Evolutionary conservation across 1,140 invertebrate species (phyloP).

Genomic region (Centruroides sculpturatus): DNA sequence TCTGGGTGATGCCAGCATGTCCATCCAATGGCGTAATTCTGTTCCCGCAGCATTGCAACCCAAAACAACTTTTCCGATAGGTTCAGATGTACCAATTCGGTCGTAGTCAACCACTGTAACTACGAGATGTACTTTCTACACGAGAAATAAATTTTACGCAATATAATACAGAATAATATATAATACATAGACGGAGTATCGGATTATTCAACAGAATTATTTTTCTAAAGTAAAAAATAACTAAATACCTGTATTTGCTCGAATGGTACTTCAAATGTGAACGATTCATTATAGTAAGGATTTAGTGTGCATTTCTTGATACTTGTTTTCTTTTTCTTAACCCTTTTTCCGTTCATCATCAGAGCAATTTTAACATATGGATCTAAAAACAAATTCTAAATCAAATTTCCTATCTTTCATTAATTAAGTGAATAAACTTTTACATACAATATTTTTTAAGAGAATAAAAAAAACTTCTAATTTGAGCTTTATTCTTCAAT

Average conservation of each 20-base stretch:
- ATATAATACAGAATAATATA: too few relatives aligned
- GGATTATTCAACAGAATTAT: too few relatives aligned
- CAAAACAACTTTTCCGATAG: conserved; percentile 90
- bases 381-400: conserved; percentile 47
- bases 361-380: conserved; percentile 99
- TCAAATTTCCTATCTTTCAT: too few relatives aligned
- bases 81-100: conserved; percentile 97
- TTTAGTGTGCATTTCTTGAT: conserved; percentile 99
- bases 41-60: conserved; percentile 95
- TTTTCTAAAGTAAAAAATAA: too few relatives aligned
- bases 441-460: too few relatives aligned
- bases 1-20: conserved; percentile 93
- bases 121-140: conserved; percentile 94
- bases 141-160: conserved; percentile 18
- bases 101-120: conserved; percentile 99
- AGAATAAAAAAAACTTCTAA: too few relatives aligned
- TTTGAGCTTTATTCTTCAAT: too few relatives aligned
- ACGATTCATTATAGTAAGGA: conserved; percentile 99
- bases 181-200: too few relatives aligned
- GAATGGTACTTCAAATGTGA: conserved; percentile 99
- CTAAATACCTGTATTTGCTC: conserved; percentile 84
- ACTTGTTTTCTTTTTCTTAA: conserved; percentile 99
- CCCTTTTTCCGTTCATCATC: conserved; percentile 95
- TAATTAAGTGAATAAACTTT: too few relatives aligned
- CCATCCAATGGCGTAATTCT: conserved; percentile 96